Evolutionary conservation across 2,888 invertebrate species (phyloP), one percentile per base, ranked within the genome.

Genomic region (Atethmia centrago): DNA sequence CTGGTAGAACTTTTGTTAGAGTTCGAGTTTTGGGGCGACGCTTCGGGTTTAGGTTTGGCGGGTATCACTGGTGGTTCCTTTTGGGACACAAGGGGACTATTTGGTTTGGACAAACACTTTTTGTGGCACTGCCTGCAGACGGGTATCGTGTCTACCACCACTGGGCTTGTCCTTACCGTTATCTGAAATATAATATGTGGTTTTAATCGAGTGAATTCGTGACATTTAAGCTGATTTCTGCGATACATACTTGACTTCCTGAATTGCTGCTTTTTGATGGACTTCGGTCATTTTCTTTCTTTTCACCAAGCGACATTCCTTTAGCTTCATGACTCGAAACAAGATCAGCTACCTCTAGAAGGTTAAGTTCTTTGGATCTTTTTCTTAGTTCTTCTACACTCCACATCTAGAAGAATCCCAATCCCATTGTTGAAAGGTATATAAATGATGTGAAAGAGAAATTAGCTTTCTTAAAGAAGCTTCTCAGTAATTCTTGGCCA

Each of bases 61-160:
- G 92, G 92, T 84, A 91, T 89, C 31, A 90, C 71, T 45, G 93
- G 89, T 31, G 94, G 92, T 88, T 95, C 95, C 90, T 94, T 96
- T 87, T 96, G 96, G 25, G 96, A 94, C 74, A 96, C 90, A 86
- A 96, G 90, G 12, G 96, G 96, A 86, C 96, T 96, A 85, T 96
- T 97, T 79, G 96, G 96, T 89, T 96, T 96, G 12, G 97, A 97
- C 82, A 97, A 97, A 94, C 98, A 98, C 90, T 98, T 98, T 94
- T 97, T 98, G 90, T 98, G 98, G 94, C 98, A 98, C 93, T 98
- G 97, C 84, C 97, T 97, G 94, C 98, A 98, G 71, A 98, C 97
- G 71, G 97, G 97, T 88, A 98, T 96, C 74, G 97, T 97, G 93
- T 98, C 98, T 79, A 97, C 97, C 69, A 97, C 97, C 76, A 97